Evolutionary conservation across 2,797 vertebrate species (phyloP).

Genomic region (Falco biarmicus): DNA sequence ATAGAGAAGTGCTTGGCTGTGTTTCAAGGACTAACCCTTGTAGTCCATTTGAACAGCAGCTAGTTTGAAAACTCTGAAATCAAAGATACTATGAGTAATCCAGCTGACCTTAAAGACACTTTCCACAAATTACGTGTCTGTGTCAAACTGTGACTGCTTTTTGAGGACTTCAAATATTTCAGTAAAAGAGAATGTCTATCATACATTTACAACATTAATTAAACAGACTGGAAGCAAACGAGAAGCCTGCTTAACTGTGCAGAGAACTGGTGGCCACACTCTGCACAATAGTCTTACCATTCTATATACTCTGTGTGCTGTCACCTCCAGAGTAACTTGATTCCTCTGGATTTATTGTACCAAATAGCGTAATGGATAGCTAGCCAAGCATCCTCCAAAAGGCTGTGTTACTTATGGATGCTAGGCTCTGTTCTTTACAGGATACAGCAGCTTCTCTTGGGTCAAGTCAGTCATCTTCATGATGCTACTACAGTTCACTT

Average conservation of each 20-base stretch:
- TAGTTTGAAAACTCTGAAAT: not conserved
- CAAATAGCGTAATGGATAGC: not conserved
- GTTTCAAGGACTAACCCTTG: not conserved
- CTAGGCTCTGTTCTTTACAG: not conserved
- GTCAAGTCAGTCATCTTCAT: not conserved
- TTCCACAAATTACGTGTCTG: not conserved
- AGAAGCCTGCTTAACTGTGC: not conserved
- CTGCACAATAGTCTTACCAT: not conserved
- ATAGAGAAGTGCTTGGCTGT: not conserved
- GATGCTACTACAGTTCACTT: not conserved
- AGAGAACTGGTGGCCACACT: not conserved
- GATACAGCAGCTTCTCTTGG: not conserved
- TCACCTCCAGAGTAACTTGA: not conserved
- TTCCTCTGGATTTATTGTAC: not conserved
- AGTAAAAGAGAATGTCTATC: not conserved
- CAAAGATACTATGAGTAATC: not conserved
- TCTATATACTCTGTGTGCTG: not conserved
- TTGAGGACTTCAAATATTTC: not conserved
- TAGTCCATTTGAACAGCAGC: not conserved
- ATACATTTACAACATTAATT: not conserved
- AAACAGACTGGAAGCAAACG: not conserved
- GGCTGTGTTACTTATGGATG: not conserved
- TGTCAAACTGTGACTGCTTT: not conserved
- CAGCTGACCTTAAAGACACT: not conserved
- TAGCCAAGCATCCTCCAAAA: not conserved